Base-by-base conservation (phyloP, 23 tunicate genomes). In the Aplidium turbinatum region DNA sequence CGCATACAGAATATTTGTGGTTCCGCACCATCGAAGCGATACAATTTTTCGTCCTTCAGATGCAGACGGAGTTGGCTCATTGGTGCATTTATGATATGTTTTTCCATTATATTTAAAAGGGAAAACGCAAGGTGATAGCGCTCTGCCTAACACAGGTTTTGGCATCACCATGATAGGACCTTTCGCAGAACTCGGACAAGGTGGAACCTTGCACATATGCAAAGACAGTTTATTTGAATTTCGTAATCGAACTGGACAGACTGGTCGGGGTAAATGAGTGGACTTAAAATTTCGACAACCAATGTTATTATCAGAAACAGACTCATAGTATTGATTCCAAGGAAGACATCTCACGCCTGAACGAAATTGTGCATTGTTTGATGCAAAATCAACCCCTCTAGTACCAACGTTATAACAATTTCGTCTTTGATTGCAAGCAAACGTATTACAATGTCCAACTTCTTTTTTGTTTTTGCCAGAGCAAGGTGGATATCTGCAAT, bases 131-230 rank as follows among this genome's bases (percentile, higher is more conserved):
- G 76, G 76, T 31, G 57, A 47, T 29, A 47, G 35, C 2, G 76
- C 58, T 22, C 76, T 32, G 3, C 47, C 76, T 47, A 11, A 20
- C 4, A 20, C 38, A 3, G 2, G 3, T 29, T 9, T 4, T 3
- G 76, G 57, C 19, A 13, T 35, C 35, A 48, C 76, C 76, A 70
- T 70, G 33, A 70, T 48, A 16, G 76, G 76, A 47, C 76, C 76
- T 2, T 47, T 58, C 26, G 26, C 58, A 2, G 76, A 21, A 3
- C 38, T 58, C 2, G 76, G 76, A 29, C 76, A 70, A 47, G 33
- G 76, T 2, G 21, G 38, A 9, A 70, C 58, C 16, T 16, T 18
- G 35, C 76, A 70, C n/a, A n/a, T n/a, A n/a, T n/a, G n/a, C 3
- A 11, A 3, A 28, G 4, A 20, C 25, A 65, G 27, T 2, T 18